Conservation (phyloP, 2,113 vertebrate genomes). For the Diadophis punctatus region DNA sequence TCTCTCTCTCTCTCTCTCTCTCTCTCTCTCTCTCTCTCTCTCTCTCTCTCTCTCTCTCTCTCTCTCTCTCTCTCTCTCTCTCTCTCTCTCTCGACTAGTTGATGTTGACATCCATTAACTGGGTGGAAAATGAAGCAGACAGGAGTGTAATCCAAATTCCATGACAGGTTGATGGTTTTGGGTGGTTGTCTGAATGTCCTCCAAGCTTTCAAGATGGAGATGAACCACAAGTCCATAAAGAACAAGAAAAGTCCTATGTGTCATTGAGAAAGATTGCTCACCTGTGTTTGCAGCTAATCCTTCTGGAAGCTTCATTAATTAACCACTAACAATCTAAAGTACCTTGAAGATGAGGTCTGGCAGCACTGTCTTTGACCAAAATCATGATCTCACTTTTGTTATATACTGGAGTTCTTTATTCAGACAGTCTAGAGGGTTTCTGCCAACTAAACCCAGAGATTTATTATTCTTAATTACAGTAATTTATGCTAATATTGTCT, state of each 20-base stretch:
- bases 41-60: too few relatives aligned
- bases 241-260: neutral
- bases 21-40: too few relatives aligned
- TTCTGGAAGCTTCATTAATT: neutral
- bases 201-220: slow-evolving; percentile 5
- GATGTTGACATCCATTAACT: neutral
- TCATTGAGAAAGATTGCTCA: neutral
- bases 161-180: neutral
- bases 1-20: too few relatives aligned
- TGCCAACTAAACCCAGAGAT: neutral
- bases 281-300: neutral
- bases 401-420: neutral
- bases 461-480: neutral
- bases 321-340: neutral
- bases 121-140: slow-evolving; percentile 1
- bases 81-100: too few relatives aligned
- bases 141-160: neutral
- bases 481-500: neutral
- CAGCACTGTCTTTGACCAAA: neutral
- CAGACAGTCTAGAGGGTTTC: neutral
- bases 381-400: neutral
- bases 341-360: neutral
- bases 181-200: neutral
- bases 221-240: slow-evolving; percentile 7
- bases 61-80: too few relatives aligned